phyloP scores from a whole-genome alignment of 2,888 invertebrate species.

The Ormyrus labotus region DNA sequence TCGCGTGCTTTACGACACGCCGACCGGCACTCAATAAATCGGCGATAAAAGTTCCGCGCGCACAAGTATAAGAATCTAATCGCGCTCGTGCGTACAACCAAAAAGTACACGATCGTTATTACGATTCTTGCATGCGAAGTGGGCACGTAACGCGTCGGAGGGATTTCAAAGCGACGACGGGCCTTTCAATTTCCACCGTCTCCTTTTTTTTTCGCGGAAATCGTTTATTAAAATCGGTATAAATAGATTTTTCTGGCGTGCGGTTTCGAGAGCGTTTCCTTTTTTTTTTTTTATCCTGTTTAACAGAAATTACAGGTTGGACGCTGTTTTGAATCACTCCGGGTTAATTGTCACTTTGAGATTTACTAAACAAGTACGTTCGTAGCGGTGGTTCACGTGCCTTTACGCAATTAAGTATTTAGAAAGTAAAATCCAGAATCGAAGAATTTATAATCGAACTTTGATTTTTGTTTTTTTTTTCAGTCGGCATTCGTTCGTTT shows the following conservation, averaged over 20 bases:
- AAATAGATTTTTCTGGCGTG: background rate
- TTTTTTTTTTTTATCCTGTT: too few species aligned
- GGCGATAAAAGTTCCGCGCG: background rate
- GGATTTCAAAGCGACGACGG: constrained; percentile 1
- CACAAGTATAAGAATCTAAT: constrained; percentile 11
- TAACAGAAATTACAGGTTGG: background rate
- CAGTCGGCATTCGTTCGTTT: too few species aligned
- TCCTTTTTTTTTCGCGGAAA: constrained; percentile 10
- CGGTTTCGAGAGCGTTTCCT: too few species aligned
- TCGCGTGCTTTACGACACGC: too few species aligned
- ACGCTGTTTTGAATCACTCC: background rate
- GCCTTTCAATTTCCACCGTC: background rate
- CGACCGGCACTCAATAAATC: background rate
- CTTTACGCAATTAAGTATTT: constrained; percentile 6
- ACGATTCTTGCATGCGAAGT: constrained; percentile 25
- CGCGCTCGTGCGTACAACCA: constrained; percentile 1
- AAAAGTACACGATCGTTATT: constrained; percentile 14
- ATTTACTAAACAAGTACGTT: background rate
- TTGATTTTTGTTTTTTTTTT: too few species aligned
- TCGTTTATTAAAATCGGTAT: constrained; percentile 6
- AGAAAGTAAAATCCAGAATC: background rate
- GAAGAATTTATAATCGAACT: too few species aligned
- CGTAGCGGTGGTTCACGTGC: background rate
- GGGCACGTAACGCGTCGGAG: constrained; percentile 10
- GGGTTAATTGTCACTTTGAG: constrained; percentile 1